A percentile compares a stretch with the other conserved stretches of the same genome.
Conservation (phyloP, 2,797 vertebrate species). For the Odontamblyopus lacepedii region DNA sequence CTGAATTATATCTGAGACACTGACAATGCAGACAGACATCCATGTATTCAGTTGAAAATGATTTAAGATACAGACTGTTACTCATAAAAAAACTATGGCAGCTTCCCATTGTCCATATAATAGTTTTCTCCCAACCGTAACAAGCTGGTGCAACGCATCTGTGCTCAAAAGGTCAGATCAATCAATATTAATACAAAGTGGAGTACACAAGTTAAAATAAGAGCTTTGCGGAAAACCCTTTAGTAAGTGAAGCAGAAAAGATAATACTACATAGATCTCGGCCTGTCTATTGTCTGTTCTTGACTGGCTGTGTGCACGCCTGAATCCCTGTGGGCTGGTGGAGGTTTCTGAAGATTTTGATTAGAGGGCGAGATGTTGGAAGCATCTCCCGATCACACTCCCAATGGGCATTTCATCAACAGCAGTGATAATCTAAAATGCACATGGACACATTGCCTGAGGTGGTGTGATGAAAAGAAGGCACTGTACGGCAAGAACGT, state of each 20-base stretch:
- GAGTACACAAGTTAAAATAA: constrained; percentile 14
- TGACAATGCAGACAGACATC: no score
- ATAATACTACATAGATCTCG: constrained; percentile 51
- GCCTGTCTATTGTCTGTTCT: constrained; percentile 64
- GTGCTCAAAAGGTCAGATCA: not conserved
- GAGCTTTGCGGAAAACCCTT: constrained; percentile 40
- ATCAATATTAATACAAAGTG: not conserved
- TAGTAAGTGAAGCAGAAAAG: constrained; percentile 48
- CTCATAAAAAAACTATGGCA: not conserved
- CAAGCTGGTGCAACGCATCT: not conserved
- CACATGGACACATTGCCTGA: constrained; percentile 57
- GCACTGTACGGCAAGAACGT: constrained; percentile 14
- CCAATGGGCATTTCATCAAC: constrained; percentile 66
- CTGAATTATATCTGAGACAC: not conserved
- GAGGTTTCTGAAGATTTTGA: constrained; percentile 68
- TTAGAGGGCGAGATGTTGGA: constrained; percentile 64
- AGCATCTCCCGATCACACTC: constrained; percentile 69
- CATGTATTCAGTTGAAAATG: no score
- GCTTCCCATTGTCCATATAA: not conserved
- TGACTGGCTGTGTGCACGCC: constrained; percentile 51
- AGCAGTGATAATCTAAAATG: constrained; percentile 63
- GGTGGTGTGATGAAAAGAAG: constrained; percentile 49
- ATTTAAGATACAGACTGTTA: not conserved
- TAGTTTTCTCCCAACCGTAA: not conserved
- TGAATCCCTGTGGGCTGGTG: constrained; percentile 58